A percentile compares a stretch with the other conserved stretches of the same genome.
Evolutionary conservation across 2,888 invertebrate species (phyloP).

Genomic region (Catocala fraxini): DNA sequence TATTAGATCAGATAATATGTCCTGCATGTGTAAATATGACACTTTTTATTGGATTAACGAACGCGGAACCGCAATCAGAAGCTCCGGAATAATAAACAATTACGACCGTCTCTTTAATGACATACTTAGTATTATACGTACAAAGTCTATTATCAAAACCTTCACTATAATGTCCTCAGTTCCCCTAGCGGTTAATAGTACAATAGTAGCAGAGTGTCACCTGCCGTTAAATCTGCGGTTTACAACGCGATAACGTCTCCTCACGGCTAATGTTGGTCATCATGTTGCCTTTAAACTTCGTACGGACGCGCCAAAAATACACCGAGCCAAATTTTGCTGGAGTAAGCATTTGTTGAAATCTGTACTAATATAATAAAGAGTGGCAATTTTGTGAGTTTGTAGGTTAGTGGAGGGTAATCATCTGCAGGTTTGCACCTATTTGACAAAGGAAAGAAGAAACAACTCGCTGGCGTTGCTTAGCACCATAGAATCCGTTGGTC

Average conservation of each 20-base stretch:
- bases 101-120: neutral
- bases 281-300: constrained; percentile 46
- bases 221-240: constrained; percentile 72
- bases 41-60: no score
- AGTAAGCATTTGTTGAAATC: no score
- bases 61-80: no score
- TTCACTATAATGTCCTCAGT: constrained; percentile 20
- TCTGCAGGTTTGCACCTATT: no score
- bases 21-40: no score
- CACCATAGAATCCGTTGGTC: no score
- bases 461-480: no score
- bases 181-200: constrained; percentile 42
- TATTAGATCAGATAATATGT: no score
- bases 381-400: no score
- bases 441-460: no score
- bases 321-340: constrained; percentile 18
- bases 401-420: no score
- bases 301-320: constrained; percentile 36
- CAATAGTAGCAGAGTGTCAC: constrained; percentile 48
- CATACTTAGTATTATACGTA: neutral
- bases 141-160: constrained; percentile 19
- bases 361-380: no score
- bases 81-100: neutral
- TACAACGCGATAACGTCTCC: constrained; percentile 69
- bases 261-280: constrained; percentile 50